Evolutionary conservation across 2,888 invertebrate genomes (phyloP), one percentile per base, ranked within the genome.

Genomic region (Gymnosoma rotundatum): DNA sequence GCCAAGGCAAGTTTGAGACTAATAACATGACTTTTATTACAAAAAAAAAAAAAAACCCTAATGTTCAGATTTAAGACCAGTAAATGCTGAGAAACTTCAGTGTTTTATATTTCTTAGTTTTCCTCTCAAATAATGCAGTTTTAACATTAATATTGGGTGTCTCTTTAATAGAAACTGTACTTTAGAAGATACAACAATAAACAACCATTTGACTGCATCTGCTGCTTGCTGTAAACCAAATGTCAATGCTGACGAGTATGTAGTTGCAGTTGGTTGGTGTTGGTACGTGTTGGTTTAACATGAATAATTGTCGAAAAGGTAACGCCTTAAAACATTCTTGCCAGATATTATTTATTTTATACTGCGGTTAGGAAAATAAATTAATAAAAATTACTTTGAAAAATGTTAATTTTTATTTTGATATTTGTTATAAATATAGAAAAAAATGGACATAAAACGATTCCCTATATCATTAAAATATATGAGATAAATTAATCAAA

Each of bases 251-350:
- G 70, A 54, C 32, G 67, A 12, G 18, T 16, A 42, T 25, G 18
- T 6, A 56, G 36, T 63, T 48, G 63, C 0, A 42, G 70, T 52
- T 60, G n/a, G n/a, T n/a, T n/a, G 21, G 4, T 54, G 61, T n/a
- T 54, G 60, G 8, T 69, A 25, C 69, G 56, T 64, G 61, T 63
- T 52, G 73, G 69, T 81, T 84, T 69, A 78, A 84, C 78, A 84
- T 84, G 73, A 84, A 81, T 80, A 84, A 84, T 84, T 81, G 84
- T 84, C 73, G n/a, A 81, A 60, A 74, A 81, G 84, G 78, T 81
- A 78, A 84, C 84, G 84, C 84, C 84, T 84, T 64, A 54, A 25
- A 42, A 75, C n/a, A 58, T 50, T 50, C 50, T 38, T 50, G 66
- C 58, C 20, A 67, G 50, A 45, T 16, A 56, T 36, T 74, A 45